Percentiles rank a stretch among this genome's conserved stretches.
Evolutionary conservation across 2,113 vertebrate genomes (phyloP).

Genomic region (Solea solea): DNA sequence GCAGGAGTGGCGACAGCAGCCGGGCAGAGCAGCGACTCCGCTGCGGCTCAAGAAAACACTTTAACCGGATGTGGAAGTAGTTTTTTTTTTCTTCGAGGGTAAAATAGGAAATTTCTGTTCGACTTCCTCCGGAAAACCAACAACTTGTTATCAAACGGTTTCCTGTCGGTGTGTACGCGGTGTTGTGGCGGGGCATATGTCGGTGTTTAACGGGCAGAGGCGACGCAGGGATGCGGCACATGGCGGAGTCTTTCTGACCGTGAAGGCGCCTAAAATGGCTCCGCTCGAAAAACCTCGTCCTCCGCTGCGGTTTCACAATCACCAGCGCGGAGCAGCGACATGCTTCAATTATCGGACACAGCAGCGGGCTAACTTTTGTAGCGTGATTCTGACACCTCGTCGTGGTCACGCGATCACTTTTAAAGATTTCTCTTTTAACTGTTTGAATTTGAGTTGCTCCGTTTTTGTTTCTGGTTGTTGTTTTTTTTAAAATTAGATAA

Average conservation of each 20-base stretch:
- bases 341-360: conserved; percentile 58
- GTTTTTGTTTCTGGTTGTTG: too few relatives aligned
- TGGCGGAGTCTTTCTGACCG: conserved; percentile 69
- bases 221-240: conserved; percentile 48
- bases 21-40: background rate
- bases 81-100: conserved; percentile 79
- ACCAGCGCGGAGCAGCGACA: rapidly evolving
- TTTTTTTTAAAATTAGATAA: too few relatives aligned
- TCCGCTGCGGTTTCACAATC: conserved; percentile 3
- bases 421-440: too few relatives aligned
- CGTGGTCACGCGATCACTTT: too few relatives aligned
- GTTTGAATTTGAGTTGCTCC: too few relatives aligned
- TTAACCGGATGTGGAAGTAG: conserved; percentile 85
- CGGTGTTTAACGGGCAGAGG: background rate
- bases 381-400: background rate
- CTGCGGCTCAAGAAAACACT: conserved; percentile 41
- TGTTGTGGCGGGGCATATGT: background rate
- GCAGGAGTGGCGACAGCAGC: background rate
- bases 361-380: background rate
- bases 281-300: conserved; percentile 57
- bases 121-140: conserved; percentile 84
- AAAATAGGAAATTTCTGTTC: conserved; percentile 81
- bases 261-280: conserved; percentile 77
- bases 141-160: conserved; percentile 80
- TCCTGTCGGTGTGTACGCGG: conserved; percentile 72